phyloP scores from a whole-genome alignment of 2,888 invertebrate species.

The Margaritifera margaritifera region DNA sequence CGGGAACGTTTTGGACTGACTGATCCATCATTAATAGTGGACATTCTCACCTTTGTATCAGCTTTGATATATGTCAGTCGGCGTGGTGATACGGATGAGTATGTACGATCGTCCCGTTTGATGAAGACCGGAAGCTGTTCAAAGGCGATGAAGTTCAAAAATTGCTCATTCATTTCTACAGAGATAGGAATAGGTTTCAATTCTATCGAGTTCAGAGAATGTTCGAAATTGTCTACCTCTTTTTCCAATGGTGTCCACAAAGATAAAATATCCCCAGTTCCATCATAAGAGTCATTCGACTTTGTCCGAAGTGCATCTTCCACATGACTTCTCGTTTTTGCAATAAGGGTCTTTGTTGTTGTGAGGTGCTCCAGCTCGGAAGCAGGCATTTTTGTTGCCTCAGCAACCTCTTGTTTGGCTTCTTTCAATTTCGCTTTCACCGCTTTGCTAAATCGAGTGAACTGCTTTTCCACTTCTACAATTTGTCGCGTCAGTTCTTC shows the following conservation, averaged over 20 bases:
- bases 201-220: slow-evolving; percentile 33
- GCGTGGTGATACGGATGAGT: no score
- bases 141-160: slow-evolving; percentile 34
- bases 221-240: slow-evolving; percentile 32
- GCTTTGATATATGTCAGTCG: no score
- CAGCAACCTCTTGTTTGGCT: slow-evolving; percentile 33
- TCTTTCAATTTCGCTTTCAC: slow-evolving; percentile 35
- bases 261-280: slow-evolving; percentile 27
- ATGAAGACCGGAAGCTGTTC: slow-evolving; percentile 5
- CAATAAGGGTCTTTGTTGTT: slow-evolving; percentile 28
- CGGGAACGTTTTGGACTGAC: no score
- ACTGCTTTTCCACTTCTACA: slow-evolving; percentile 32
- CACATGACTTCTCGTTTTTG: slow-evolving; percentile 31
- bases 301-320: slow-evolving; percentile 26
- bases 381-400: slow-evolving; percentile 36
- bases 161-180: slow-evolving; percentile 28
- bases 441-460: slow-evolving; percentile 34
- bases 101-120: no score
- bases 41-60: no score
- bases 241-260: slow-evolving; percentile 39
- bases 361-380: slow-evolving; percentile 25
- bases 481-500: slow-evolving; percentile 32
- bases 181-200: slow-evolving; percentile 30
- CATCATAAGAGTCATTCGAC: slow-evolving; percentile 24
- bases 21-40: no score